Conservation (phyloP, 2,113 vertebrate species). For the Balaeniceps rex region DNA sequence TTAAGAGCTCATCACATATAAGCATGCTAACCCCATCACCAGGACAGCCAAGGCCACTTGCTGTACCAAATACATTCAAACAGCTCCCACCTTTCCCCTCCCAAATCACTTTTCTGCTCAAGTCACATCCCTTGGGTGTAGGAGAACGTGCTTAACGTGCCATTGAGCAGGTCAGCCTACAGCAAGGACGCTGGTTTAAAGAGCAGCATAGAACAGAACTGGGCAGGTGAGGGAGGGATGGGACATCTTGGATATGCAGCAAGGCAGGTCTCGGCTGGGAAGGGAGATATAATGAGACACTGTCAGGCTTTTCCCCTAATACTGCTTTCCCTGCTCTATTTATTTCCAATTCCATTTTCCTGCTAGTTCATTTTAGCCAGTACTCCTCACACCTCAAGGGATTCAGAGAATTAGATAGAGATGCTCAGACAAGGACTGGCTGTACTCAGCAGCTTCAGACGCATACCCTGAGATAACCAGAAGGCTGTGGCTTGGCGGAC, state of each 20-base stretch:
- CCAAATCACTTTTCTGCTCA: background rate
- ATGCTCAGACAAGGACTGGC: background rate
- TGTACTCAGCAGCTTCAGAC: background rate
- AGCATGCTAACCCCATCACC: background rate
- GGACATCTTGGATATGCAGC: background rate
- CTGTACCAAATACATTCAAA: background rate
- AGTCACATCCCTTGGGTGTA: background rate
- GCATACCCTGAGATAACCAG: background rate
- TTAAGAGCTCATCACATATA: background rate
- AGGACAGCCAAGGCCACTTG: background rate
- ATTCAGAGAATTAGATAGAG: background rate
- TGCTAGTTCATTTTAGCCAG: background rate
- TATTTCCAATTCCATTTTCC: background rate
- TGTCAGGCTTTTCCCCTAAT: background rate
- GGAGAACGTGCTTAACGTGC: rapidly evolving
- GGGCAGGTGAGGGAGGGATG: background rate
- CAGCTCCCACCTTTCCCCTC: background rate
- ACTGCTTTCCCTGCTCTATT: background rate
- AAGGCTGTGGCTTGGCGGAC: background rate
- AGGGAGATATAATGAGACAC: background rate
- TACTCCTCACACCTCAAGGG: background rate
- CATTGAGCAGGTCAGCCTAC: background rate
- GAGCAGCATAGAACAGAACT: background rate
- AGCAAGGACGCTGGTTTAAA: background rate
- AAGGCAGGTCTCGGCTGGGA: background rate